Evolutionary conservation across 1,140 invertebrate species (phyloP).

Genomic region (Charaxes varanes): DNA sequence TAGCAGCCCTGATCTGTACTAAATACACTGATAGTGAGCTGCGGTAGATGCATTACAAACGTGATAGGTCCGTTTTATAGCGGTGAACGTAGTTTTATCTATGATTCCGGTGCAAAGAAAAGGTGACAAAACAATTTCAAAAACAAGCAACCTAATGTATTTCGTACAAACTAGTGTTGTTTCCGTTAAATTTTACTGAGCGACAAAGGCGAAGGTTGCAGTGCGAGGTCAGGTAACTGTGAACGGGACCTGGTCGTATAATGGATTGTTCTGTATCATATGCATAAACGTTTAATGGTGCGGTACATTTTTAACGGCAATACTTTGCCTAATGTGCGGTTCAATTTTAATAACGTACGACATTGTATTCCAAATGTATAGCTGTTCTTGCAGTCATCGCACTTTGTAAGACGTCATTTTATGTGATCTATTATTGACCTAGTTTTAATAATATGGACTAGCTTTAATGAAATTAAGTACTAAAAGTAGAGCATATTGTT

Average conservation of each 20-base stretch:
- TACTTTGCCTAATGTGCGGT: constrained; percentile 12
- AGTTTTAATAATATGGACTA: no score
- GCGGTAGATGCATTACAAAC: constrained; percentile 12
- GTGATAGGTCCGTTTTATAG: constrained; percentile 12
- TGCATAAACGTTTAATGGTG: constrained; percentile 7
- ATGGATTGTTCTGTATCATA: constrained; percentile 14
- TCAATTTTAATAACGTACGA: constrained; percentile 4
- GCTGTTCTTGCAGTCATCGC: constrained; percentile 22
- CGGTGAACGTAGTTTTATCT: constrained; percentile 7
- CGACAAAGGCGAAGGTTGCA: constrained; percentile 51
- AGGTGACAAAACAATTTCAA: no score
- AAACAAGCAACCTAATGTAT: no score
- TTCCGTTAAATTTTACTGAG: constrained; percentile 33
- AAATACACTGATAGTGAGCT: constrained; percentile 4
- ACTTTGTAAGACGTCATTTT: no score
- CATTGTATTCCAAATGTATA: constrained; percentile 13
- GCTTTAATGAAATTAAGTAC: no score
- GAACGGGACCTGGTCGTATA: constrained; percentile 25
- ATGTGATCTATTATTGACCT: no score
- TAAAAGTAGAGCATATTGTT: no score
- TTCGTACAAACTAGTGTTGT: constrained; percentile 17
- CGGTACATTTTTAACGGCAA: constrained; percentile 3
- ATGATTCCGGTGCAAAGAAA: no score
- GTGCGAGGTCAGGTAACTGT: constrained; percentile 53
- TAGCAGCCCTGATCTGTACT: neutral